A percentile compares a stretch with the other conserved stretches of the same genome.
phyloP scores from a whole-genome alignment of 2,888 invertebrate genomes.

The Eumerus sabulonum region DNA sequence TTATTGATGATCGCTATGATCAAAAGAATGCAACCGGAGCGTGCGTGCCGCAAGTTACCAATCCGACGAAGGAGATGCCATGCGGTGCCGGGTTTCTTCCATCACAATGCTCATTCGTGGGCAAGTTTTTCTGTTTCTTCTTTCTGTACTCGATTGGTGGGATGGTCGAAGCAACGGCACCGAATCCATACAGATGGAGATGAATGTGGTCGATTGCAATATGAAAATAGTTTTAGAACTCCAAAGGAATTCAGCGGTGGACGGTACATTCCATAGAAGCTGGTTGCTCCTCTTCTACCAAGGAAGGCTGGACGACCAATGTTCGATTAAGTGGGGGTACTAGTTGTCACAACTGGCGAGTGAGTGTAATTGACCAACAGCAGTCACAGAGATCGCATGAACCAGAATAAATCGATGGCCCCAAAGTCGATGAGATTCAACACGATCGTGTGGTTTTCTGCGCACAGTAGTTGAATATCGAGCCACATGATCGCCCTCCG shows the following conservation, averaged over 20 bases:
- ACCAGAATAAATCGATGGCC: conserved; percentile 42
- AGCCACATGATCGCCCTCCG: conserved; percentile 33
- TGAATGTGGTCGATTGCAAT: conserved; percentile 30
- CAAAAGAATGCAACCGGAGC: conserved; percentile 72
- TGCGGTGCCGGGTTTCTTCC: conserved; percentile 46
- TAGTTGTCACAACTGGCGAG: conserved; percentile 45
- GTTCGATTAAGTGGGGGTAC: conserved; percentile 9
- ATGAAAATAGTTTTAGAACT: no score
- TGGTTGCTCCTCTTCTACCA: conserved; percentile 39
- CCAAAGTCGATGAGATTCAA: no score
- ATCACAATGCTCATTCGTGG: conserved; percentile 58
- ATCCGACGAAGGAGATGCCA: conserved; percentile 54
- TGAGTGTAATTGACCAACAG: no score
- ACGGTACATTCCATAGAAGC: conserved; percentile 46
- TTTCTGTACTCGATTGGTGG: conserved; percentile 1
- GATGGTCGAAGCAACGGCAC: conserved; percentile 58
- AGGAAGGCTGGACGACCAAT: conserved; percentile 23
- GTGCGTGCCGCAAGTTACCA: conserved; percentile 70
- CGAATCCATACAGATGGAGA: conserved; percentile 43
- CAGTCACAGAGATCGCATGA: conserved; percentile 40
- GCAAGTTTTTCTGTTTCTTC: conserved; percentile 55
- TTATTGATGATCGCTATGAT: conserved; percentile 73
- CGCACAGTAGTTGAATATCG: conserved; percentile 49
- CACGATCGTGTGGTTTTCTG: no score
- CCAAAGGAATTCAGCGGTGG: no score